phyloP scores from a whole-genome alignment of 1,140 invertebrate genomes.

The Euschistus heros region DNA sequence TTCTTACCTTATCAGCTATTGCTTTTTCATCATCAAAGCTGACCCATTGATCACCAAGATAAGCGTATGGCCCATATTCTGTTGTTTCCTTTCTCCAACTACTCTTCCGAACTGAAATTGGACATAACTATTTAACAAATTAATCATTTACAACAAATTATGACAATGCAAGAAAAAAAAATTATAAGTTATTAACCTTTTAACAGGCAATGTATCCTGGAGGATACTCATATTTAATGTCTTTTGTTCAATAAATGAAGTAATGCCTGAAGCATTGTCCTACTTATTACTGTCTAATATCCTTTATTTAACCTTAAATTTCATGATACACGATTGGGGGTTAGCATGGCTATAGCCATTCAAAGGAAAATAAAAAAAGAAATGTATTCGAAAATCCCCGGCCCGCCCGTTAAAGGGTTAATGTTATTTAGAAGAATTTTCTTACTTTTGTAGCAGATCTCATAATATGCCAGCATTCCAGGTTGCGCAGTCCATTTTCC shows the following conservation, averaged over 20 bases:
- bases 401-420: too few relatives aligned
- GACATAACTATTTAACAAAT: not conserved
- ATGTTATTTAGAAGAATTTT: slow-evolving; percentile 6
- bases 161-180: not conserved
- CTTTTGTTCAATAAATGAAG: too few relatives aligned
- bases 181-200: not conserved
- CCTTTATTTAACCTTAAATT: too few relatives aligned
- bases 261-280: too few relatives aligned
- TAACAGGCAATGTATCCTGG: too few relatives aligned
- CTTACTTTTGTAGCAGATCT: slow-evolving; percentile 69
- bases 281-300: too few relatives aligned
- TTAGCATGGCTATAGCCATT: too few relatives aligned
- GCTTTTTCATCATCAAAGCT: slow-evolving; percentile 76
- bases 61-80: slow-evolving; percentile 61
- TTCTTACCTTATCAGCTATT: slow-evolving; percentile 54
- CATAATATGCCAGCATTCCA: slow-evolving; percentile 81
- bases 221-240: too few relatives aligned
- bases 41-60: slow-evolving; percentile 75
- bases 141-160: not conserved
- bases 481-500: slow-evolving; percentile 78
- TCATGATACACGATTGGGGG: too few relatives aligned
- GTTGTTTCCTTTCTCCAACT: slow-evolving; percentile 30
- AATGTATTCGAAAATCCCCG: too few relatives aligned
- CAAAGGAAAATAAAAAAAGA: too few relatives aligned
- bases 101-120: slow-evolving; percentile 28